Evolutionary conservation across 2,797 vertebrate genomes (phyloP), one percentile per base, ranked within the genome.

Genomic region (Vespertilio murinus): DNA sequence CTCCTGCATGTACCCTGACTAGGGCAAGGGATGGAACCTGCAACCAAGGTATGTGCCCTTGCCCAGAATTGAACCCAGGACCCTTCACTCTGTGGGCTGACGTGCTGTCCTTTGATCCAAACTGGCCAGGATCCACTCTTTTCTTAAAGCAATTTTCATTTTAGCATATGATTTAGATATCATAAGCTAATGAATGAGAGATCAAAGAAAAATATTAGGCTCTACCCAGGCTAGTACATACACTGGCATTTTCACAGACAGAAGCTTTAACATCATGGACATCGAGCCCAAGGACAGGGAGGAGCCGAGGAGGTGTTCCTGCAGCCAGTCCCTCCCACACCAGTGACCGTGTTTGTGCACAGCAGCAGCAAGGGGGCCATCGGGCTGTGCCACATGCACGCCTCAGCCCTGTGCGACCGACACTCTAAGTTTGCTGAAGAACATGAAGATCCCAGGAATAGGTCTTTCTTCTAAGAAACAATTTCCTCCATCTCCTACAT

Each of bases 381-480:
- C 94, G 98, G 99, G 42, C 99, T 99, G 33, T 99, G 99, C 56
- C 99, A 99, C 98, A 99, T 98, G 99, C 98, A 99, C 90, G 99
- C 99, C 4, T 98, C 98, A 0, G 99, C 99, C 1, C 99, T 99
- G 92, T 99, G 99, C 1, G 99, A 99, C 97, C 97, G 98, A 96
- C 99, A 99, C 97, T 98, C 99, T 52, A 99, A 99, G 97, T 99
- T 99, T 98, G 99, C 99, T 97, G 99, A 99, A 97, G 99, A 99
- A 97, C 99, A 99, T 5, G 99, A 99, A 98, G 99, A 99, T 97
- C 99, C 99, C 54, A 99, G 99, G 98, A 99, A 99, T 98, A 98
- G 99, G 95, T 99, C 99, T 65, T 99, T 99, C 98, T 99, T 99
- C 98, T 99, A 99, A 93, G 99, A 99, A 98, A 99, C 99, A 93